Base-by-base conservation (phyloP, 2,797 vertebrate genomes). In the Melanotaenia nigrans region DNA sequence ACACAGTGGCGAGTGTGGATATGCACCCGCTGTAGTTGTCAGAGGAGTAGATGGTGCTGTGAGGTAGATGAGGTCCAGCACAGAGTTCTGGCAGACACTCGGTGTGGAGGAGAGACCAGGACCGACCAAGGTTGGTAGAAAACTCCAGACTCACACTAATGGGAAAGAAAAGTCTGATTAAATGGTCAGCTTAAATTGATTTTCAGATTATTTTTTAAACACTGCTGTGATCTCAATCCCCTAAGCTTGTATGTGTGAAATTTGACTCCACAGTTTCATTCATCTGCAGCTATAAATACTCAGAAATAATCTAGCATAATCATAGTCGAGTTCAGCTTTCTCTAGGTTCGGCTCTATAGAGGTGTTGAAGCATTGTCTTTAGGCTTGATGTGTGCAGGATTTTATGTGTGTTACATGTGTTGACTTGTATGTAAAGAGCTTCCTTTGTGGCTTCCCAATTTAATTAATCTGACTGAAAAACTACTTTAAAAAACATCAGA, bases 31-130 rank as follows among this genome's bases (percentile, higher is more conserved):
- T 99, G 93, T 99, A 99, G 94, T 99, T 99, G 78, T 99, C 97
- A 0, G 98, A 99, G 78, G 97, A 95, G 56, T 99, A 99, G 92
- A 97, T 64, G 2, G 97, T 98, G 93, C 97, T 98, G 89, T 99
- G 97, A 49, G 98, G 96, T 9, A 98, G 95, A 83, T 99, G 98
- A 2, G 96, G 94, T 12, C 98, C 98, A 0, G 95, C 94, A 85
- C 98, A 99, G 8, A 96, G 93, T 84, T 98, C 97, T 12, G 98
- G 98, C 59, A 99, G 93, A 88, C 98, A 99, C 84, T 99, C 96
- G 0, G 95, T 97, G 88, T 99, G 97, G 5, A 99, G 94, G 54
- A 99, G 94, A 9, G 96, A 96, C 98, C 98, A 99, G 28, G 96
- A 95, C 4, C 97, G 97, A 1, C 98, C 98, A 0, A 96, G 96